Percentiles rank a stretch among this genome's conserved stretches.
Conservation (phyloP, 2,888 invertebrate species). For the Drosophila suboccidentalis region DNA sequence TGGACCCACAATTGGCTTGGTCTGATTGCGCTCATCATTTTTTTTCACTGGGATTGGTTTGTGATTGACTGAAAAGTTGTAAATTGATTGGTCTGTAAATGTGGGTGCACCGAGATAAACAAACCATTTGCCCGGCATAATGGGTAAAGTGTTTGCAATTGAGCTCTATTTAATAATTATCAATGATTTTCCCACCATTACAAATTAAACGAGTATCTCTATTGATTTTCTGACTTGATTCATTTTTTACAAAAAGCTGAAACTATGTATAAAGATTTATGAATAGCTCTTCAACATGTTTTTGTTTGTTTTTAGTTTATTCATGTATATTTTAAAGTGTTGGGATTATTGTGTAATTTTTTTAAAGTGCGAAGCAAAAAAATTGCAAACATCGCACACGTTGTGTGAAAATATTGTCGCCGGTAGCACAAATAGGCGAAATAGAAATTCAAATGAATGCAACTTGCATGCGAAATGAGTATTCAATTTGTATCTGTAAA, state of each 20-base stretch:
- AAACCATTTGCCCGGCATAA: conserved; percentile 44
- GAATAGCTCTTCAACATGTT: not conserved
- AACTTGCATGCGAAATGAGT: conserved; percentile 55
- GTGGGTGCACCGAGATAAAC: conserved; percentile 54
- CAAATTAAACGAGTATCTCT: not conserved
- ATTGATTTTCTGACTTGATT: conserved; percentile 2
- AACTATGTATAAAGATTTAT: not conserved
- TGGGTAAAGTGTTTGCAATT: conserved; percentile 23
- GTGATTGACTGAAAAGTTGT: conserved; percentile 70
- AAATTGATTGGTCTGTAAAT: conserved; percentile 64
- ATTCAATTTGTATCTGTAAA: conserved; percentile 5
- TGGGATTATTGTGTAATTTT: not conserved
- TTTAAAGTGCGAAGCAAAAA: not conserved
- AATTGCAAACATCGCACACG: not conserved
- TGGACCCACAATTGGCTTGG: conserved; percentile 62
- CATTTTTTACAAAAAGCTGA: not conserved
- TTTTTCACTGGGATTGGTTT: conserved; percentile 57
- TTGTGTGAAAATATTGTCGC: not conserved
- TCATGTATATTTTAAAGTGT: not conserved
- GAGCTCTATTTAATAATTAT: conserved; percentile 31
- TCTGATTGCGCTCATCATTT: conserved; percentile 66
- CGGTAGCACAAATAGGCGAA: not conserved
- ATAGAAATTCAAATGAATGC: conserved; percentile 51
- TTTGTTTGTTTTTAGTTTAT: not conserved
- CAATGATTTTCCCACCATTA: not conserved